Evolutionary conservation across 2,888 invertebrate species (phyloP).

Genomic region (Microchrysa polita): DNA sequence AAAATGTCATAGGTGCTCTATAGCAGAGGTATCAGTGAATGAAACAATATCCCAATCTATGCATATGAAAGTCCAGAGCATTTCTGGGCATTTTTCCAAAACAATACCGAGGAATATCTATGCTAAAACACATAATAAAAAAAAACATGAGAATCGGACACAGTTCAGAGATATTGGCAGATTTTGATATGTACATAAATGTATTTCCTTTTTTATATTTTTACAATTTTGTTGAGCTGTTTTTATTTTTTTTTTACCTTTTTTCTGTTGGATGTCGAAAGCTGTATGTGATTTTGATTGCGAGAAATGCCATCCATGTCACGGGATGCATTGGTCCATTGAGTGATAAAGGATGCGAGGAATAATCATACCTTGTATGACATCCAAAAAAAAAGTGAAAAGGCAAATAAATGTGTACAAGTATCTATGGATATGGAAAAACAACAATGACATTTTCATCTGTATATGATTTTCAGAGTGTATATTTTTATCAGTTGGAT

Average conservation of each 20-base stretch:
- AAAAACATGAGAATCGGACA: not conserved
- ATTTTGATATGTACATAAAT: too few species aligned
- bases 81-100: slow-evolving; percentile 23
- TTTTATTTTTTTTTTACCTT: too few species aligned
- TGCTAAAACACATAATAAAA: not conserved
- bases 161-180: slow-evolving; percentile 1
- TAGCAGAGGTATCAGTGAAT: not conserved
- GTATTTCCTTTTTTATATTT: not conserved
- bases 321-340: slow-evolving; percentile 17
- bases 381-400: too few species aligned
- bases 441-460: too few species aligned
- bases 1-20: slow-evolving; percentile 25
- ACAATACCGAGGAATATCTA: not conserved
- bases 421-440: too few species aligned
- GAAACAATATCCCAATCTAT: slow-evolving; percentile 5
- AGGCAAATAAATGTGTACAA: too few species aligned
- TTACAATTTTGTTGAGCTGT: not conserved
- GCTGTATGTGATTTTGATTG: not conserved
- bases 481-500: too few species aligned
- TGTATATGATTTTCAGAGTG: too few species aligned
- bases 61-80: not conserved
- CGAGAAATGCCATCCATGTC: not conserved
- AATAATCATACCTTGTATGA: slow-evolving; percentile 24
- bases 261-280: not conserved
- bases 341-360: slow-evolving; percentile 38